A percentile compares a stretch with the other conserved stretches of the same genome.
Evolutionary conservation across 2,888 invertebrate species (phyloP).

Genomic region (Malachius bipustulatus): DNA sequence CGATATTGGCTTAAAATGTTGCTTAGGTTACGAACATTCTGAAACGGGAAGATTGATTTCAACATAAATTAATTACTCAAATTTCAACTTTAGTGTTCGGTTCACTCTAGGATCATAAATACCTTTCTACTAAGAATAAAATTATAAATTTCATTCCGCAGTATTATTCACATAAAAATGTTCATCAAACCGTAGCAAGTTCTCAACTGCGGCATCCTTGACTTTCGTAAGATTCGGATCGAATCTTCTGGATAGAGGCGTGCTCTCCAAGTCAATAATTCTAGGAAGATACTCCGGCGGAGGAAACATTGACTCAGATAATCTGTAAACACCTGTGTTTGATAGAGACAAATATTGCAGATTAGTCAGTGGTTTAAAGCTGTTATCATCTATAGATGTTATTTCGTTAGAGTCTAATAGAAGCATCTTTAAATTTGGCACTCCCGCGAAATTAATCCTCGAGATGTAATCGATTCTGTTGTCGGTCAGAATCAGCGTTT

Average conservation of each 20-base stretch:
- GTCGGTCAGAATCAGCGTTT: slow-evolving; percentile 29
- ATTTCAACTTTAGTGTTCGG: too few relatives aligned
- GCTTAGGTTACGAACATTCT: too few relatives aligned
- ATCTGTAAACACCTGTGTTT: slow-evolving; percentile 30
- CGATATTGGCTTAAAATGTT: too few relatives aligned
- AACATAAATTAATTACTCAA: too few relatives aligned
- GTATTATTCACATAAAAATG: too few relatives aligned
- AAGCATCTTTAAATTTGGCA: slow-evolving; percentile 30
- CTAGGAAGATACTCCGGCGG: slow-evolving; percentile 26
- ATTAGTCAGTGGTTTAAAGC: slow-evolving; percentile 28
- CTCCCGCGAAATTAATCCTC: slow-evolving; percentile 29
- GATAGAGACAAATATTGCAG: slow-evolving; percentile 32
- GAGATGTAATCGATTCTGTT: slow-evolving; percentile 32
- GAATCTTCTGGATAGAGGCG: slow-evolving; percentile 30
- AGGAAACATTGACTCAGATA: slow-evolving; percentile 31
- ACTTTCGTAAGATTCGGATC: slow-evolving; percentile 31
- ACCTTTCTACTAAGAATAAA: too few relatives aligned
- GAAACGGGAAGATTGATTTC: too few relatives aligned
- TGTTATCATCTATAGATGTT: slow-evolving; percentile 25
- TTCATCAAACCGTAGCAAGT: slow-evolving; percentile 21
- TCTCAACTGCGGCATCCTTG: slow-evolving; percentile 26
- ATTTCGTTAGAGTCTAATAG: slow-evolving; percentile 30
- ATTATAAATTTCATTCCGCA: too few relatives aligned
- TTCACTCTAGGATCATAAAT: too few relatives aligned
- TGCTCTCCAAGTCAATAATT: slow-evolving; percentile 30